Base-by-base conservation (phyloP, 2,888 invertebrate species). In the Lepidochitona cinerea region DNA sequence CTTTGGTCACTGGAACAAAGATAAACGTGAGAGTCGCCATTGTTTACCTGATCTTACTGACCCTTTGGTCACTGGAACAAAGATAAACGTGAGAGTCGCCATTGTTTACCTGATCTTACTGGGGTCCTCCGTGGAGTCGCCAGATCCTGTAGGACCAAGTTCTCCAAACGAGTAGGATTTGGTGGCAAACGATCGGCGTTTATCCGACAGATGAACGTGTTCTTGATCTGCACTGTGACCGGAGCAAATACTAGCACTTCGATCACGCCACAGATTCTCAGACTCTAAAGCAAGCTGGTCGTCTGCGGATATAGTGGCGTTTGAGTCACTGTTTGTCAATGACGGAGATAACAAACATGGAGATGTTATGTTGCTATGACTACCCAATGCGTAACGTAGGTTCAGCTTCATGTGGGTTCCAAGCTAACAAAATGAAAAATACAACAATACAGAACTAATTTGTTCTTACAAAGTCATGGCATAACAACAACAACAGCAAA, bases 351-450 rank as follows among this genome's bases (percentile, higher is more conserved):
- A 74, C 59, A 75, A 74, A 52, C 35, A 37, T 3, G 52, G 23
- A 7, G 71, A 66, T 12, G 65, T 37, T 4, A 59, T 18, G 26
- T 23, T 23, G 59, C 59, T 59, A 2, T 49, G 49, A 23, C 23
- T 49, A 29, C 76, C 77, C 29, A 83, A 73, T 23, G 81, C 80
- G 72, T 84, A 84, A 35, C 81, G 77, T 5, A 84, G 79, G 49
- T 84, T 84, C 29, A 84, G 72, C 66, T 83, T 84, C 82, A 84
- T 83, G 68, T 83, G 79, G 36, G 83, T 80, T 26, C 83, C 81
- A 75, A 84, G 70, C 84, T 84, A 76, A 3, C 70, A 67, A 53
- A 33, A n/a, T n/a, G 14, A 66, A 36, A 37, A 18, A 41, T n/a
- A n/a, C n/a, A n/a, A n/a, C n/a, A n/a, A n/a, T n/a, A n/a, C n/a